A percentile compares a stretch with the other conserved stretches of the same genome.
phyloP scores from a whole-genome alignment of 2,888 invertebrate genomes.

The Drosophila planitibia region DNA sequence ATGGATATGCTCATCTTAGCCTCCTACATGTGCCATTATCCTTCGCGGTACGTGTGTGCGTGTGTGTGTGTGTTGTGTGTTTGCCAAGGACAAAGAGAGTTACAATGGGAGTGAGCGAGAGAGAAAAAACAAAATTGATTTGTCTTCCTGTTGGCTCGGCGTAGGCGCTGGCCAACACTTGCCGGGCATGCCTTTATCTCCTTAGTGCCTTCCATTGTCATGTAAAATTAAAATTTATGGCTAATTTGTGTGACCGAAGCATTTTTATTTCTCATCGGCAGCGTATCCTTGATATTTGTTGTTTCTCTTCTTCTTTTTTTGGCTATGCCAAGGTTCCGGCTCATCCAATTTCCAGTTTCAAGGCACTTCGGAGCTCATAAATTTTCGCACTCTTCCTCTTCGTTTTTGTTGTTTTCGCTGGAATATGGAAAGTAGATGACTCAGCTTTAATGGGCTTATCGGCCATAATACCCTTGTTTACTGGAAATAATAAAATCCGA shows the following conservation, averaged over 20 bases:
- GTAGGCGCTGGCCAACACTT: conserved; percentile 51
- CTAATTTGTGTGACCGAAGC: conserved; percentile 73
- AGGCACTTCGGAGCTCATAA: conserved; percentile 45
- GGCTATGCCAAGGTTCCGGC: conserved; percentile 6
- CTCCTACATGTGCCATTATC: conserved; percentile 41
- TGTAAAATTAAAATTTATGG: conserved; percentile 81
- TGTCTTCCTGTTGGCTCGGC: conserved; percentile 47
- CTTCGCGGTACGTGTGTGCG: conserved; percentile 8
- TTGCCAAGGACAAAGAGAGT: conserved; percentile 43
- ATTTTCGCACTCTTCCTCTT: conserved; percentile 43
- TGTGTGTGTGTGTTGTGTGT: conserved; percentile 22
- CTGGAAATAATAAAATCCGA: conserved; percentile 23
- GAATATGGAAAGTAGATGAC: conserved; percentile 43
- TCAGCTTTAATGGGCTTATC: conserved; percentile 37
- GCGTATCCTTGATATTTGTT: conserved; percentile 26
- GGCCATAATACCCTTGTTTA: conserved; percentile 12
- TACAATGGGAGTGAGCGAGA: not conserved
- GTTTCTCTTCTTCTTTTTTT: not conserved
- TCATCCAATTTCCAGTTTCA: conserved; percentile 32
- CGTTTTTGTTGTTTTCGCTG: conserved; percentile 36
- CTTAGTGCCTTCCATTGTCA: conserved; percentile 59
- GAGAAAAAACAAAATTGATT: conserved; percentile 63
- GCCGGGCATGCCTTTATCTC: conserved; percentile 20
- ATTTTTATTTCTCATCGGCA: conserved; percentile 1
- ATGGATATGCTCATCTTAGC: conserved; percentile 41